Evolutionary conservation across 2,797 vertebrate species (phyloP).

Genomic region (Nasua narica): DNA sequence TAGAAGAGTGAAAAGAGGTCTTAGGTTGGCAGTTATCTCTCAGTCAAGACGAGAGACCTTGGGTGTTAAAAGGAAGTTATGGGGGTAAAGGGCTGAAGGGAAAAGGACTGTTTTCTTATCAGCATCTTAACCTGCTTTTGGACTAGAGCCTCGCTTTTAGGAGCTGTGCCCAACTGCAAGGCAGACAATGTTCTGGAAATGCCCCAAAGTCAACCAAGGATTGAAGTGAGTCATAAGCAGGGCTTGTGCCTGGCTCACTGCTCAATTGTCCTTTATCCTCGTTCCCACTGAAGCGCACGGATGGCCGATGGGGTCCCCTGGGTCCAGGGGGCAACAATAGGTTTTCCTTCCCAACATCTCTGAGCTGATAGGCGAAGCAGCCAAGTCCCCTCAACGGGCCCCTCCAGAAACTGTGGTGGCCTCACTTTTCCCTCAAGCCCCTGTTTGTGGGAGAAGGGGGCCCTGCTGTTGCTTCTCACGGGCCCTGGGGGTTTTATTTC

Average conservation of each 20-base stretch:
- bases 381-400: not conserved
- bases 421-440: not conserved
- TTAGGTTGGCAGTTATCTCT: conserved; percentile 40
- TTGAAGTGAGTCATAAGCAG: not conserved
- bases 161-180: not conserved
- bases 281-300: accelerated
- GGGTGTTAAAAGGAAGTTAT: conserved; percentile 7
- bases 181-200: conserved; percentile 34
- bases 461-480: accelerated
- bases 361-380: not conserved
- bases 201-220: conserved; percentile 2
- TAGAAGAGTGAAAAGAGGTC: conserved; percentile 18
- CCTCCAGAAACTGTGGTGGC: accelerated
- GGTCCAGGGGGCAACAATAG: not conserved
- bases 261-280: not conserved
- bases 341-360: not conserved
- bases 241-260: not conserved
- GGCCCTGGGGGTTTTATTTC: not conserved
- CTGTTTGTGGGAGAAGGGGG: no score
- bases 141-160: conserved; percentile 3
- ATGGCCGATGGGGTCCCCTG: not conserved
- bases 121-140: conserved; percentile 6
- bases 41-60: not conserved
- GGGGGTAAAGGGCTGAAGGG: not conserved
- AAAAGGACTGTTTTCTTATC: not conserved